Conservation (phyloP, 2,888 invertebrate genomes). For the Norana najaformis region DNA sequence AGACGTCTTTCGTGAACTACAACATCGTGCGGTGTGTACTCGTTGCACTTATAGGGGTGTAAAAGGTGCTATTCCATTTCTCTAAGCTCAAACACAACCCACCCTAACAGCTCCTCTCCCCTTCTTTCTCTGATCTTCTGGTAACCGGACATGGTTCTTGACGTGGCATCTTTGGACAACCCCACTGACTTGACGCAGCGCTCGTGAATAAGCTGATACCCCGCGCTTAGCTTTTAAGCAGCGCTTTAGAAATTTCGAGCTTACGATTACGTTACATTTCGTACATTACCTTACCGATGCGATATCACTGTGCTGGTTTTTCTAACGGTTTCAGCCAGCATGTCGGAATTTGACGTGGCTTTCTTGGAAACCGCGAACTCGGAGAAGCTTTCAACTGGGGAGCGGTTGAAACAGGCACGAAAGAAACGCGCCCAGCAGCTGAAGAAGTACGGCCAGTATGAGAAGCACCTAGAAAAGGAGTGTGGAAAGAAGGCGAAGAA, state of each 20-base stretch:
- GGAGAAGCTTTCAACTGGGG: slow-evolving; percentile 92
- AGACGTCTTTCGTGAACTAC: neutral
- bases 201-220: no score
- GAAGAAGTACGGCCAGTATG: slow-evolving; percentile 85
- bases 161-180: no score
- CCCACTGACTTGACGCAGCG: no score
- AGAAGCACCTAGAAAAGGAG: slow-evolving; percentile 77
- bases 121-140: no score
- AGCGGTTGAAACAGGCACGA: slow-evolving; percentile 80
- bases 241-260: no score
- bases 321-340: neutral
- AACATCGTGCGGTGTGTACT: neutral
- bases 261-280: neutral
- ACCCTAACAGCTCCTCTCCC: no score
- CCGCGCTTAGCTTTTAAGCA: no score
- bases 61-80: no score
- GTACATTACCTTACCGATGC: neutral
- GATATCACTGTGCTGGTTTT: neutral
- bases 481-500: slow-evolving; percentile 51
- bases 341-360: neutral
- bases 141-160: no score
- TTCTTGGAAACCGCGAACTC: neutral
- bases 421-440: slow-evolving; percentile 82
- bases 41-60: neutral
- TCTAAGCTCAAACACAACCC: no score